Conservation (phyloP, 2,888 invertebrate genomes). For the Ormyrus labotus region DNA sequence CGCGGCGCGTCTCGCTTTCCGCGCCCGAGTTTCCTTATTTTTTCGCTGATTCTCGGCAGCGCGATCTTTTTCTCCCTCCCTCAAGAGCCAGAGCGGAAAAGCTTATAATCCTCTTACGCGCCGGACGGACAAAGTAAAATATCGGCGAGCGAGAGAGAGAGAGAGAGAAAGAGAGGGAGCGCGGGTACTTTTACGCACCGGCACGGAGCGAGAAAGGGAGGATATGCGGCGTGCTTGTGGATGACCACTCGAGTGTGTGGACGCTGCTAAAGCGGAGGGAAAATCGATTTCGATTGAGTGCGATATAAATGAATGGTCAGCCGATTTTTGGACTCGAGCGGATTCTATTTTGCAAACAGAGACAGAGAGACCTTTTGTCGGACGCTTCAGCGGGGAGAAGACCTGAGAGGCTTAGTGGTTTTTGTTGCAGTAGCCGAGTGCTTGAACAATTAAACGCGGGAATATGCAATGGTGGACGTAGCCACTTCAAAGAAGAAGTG, state of each 20-base stretch:
- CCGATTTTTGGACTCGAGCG: no score
- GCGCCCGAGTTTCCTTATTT: slow-evolving; percentile 54
- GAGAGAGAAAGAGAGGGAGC: slow-evolving; percentile 7
- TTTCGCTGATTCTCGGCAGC: slow-evolving; percentile 26
- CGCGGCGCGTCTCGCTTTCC: slow-evolving; percentile 12
- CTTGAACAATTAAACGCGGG: no score
- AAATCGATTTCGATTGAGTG: slow-evolving; percentile 41
- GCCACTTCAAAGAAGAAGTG: no score
- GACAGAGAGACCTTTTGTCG: no score
- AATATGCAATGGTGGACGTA: no score
- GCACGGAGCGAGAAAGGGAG: slow-evolving; percentile 26
- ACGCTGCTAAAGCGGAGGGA: slow-evolving; percentile 20
- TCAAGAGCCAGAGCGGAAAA: slow-evolving; percentile 42
- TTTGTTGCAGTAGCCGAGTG: no score
- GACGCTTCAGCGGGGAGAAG: no score
- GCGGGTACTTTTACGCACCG: slow-evolving; percentile 49
- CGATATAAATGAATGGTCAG: slow-evolving; percentile 32
- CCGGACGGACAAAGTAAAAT: slow-evolving; percentile 74
- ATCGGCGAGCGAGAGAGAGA: not conserved
- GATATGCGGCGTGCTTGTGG: slow-evolving; percentile 10
- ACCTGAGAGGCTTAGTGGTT: no score
- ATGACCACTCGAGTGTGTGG: slow-evolving; percentile 7
- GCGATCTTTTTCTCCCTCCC: slow-evolving; percentile 26
- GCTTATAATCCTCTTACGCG: slow-evolving; percentile 74
- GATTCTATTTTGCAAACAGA: no score